Conservation (phyloP, 2,113 vertebrate species). For the Eretmodus cyanostictus region DNA sequence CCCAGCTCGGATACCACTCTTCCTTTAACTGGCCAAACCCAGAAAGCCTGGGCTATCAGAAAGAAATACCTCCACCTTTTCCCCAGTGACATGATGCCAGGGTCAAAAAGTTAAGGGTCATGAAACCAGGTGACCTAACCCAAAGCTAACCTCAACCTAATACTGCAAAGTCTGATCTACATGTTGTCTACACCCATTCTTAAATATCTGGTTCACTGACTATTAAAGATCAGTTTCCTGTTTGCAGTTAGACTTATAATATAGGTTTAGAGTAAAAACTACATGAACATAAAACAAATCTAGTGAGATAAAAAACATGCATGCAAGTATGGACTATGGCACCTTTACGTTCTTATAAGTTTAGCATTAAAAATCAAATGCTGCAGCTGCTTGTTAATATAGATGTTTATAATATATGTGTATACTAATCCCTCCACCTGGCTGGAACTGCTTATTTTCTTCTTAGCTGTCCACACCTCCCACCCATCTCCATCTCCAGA, state of each 20-base stretch:
- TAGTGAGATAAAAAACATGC: neutral
- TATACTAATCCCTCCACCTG: neutral
- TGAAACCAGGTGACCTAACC: slow-evolving; percentile 33
- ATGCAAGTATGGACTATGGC: neutral
- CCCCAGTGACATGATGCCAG: slow-evolving; percentile 15
- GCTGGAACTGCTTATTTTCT: neutral
- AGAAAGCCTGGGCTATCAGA: slow-evolving; percentile 6
- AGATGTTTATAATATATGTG: neutral
- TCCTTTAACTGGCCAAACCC: slow-evolving; percentile 56
- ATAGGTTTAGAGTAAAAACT: neutral
- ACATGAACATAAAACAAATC: neutral
- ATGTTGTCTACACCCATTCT: neutral
- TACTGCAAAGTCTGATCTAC: neutral
- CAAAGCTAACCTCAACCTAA: slow-evolving; percentile 26
- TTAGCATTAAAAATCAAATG: neutral
- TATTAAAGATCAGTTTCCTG: neutral
- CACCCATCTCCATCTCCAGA: neutral
- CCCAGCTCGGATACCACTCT: slow-evolving; percentile 56
- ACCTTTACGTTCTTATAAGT: neutral
- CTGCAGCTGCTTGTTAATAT: neutral
- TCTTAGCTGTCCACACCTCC: neutral
- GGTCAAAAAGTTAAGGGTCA: slow-evolving; percentile 52
- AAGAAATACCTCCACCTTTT: slow-evolving; percentile 45
- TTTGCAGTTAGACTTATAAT: neutral
- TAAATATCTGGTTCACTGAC: neutral